These are phyloP conservation scores for Platyscapa corneri DNA, from an alignment of 1,140 invertebrate species.

Conservation along the genomic window DNA sequence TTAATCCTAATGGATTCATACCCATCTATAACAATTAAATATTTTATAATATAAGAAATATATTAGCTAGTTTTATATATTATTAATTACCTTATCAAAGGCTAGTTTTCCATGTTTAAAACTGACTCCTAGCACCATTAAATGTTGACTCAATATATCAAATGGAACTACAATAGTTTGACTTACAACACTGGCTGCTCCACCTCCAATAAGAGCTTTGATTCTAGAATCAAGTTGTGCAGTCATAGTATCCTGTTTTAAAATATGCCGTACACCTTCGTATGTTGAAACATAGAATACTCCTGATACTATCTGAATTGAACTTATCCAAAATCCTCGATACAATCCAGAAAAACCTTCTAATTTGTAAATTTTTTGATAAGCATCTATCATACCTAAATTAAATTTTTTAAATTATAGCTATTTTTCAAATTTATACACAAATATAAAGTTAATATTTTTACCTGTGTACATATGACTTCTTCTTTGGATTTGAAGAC, in stretches of 20 bases:
- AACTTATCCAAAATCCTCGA: conserved; percentile 96
- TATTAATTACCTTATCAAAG: conserved; percentile 63
- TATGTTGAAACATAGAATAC: conserved; percentile 97
- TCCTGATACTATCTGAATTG: conserved; percentile 88
- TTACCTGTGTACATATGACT: conserved; percentile 88
- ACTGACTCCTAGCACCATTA: conserved; percentile 92
- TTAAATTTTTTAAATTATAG: neutral
- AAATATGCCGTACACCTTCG: conserved; percentile 90
- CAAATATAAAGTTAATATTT: neutral
- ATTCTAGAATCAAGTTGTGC: conserved; percentile 77
- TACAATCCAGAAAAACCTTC: conserved; percentile 94
- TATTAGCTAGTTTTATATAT: conserved; percentile 16
- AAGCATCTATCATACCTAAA: conserved; percentile 91
- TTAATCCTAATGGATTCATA: conserved; percentile 82
- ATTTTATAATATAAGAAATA: conserved; percentile 9
- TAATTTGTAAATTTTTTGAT: conserved; percentile 88
- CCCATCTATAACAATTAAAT: conserved; percentile 69
- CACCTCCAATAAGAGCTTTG: conserved; percentile 87
- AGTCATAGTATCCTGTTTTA: conserved; percentile 77
- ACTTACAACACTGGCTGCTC: conserved; percentile 91
- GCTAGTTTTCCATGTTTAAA: conserved; percentile 73
- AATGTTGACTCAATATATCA: conserved; percentile 96
- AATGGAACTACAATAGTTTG: conserved; percentile 98
- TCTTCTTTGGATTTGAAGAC: conserved; percentile 91
- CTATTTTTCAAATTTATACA: neutral